These are phyloP conservation scores for Cardiocondyla obscurior DNA, from an alignment of 1,140 invertebrate genomes.

Conservation along the genomic window DNA sequence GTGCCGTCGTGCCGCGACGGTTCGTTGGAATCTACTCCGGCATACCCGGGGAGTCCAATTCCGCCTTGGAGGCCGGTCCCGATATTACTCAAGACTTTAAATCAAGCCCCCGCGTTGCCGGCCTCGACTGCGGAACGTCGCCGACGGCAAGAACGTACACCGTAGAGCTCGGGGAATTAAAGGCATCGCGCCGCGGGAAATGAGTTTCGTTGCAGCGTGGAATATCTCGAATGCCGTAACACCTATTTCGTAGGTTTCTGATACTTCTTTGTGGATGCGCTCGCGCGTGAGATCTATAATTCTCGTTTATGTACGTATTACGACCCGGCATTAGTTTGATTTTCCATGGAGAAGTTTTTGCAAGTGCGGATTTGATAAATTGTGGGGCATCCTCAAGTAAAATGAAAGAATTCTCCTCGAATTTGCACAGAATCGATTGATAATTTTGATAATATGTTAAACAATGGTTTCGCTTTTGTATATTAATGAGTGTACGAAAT, in stretches of 20 bases:
- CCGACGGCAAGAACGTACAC: conserved; percentile 4
- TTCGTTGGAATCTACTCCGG: conserved; percentile 76
- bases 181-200: conserved; percentile 40
- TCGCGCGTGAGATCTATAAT: background rate
- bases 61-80: conserved; percentile 51
- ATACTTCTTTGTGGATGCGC: background rate
- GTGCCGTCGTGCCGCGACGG: conserved; percentile 77
- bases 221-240: conserved; percentile 30
- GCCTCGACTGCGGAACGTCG: background rate
- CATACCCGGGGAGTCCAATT: conserved; percentile 72
- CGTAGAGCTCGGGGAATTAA: conserved; percentile 31
- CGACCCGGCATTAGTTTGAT: background rate
- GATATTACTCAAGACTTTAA: conserved; percentile 70
- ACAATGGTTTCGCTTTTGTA: too few relatives aligned
- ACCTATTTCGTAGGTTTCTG: background rate
- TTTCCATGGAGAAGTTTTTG: background rate
- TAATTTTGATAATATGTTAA: too few relatives aligned
- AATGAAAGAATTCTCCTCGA: background rate
- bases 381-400: background rate
- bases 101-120: conserved; percentile 40
- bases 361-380: background rate
- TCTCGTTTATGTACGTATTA: conserved; percentile 3
- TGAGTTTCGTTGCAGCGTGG: conserved; percentile 14
- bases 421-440: background rate
- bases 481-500: background rate